phyloP scores from a whole-genome alignment of 2,113 vertebrate genomes.

The Acanthochromis polyacanthus region DNA sequence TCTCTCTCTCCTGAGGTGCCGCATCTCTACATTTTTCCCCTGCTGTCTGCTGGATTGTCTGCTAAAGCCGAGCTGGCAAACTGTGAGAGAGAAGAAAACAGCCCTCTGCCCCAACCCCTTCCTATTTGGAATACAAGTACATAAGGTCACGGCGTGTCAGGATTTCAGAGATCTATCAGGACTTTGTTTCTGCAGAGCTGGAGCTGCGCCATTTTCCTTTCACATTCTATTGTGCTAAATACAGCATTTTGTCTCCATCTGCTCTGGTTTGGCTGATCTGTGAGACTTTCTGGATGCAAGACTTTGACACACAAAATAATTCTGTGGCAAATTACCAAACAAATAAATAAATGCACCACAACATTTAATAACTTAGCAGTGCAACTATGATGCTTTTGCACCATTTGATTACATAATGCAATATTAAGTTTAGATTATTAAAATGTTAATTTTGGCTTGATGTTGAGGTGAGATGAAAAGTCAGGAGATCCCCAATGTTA shows the following conservation, averaged over 20 bases:
- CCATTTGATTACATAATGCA: too few relatives aligned
- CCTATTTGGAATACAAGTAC: constrained; percentile 26
- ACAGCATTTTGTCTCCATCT: constrained; percentile 29
- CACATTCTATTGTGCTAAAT: constrained; percentile 2
- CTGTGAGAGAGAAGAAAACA: constrained; percentile 11
- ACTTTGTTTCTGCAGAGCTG: constrained; percentile 24
- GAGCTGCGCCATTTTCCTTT: constrained; percentile 21
- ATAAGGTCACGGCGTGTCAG: constrained; percentile 35
- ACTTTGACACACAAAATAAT: not conserved
- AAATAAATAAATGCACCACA: not conserved
- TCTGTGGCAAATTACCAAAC: not conserved
- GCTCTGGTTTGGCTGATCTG: constrained; percentile 5
- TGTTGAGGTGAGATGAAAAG: too few relatives aligned
- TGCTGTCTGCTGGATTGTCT: constrained; percentile 49
- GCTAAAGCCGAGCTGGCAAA: constrained; percentile 39
- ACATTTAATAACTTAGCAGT: too few relatives aligned
- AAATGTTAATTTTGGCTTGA: too few relatives aligned
- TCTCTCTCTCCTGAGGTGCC: constrained; percentile 58
- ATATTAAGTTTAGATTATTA: too few relatives aligned
- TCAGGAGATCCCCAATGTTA: too few relatives aligned
- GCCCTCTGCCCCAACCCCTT: not conserved
- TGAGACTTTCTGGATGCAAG: not conserved
- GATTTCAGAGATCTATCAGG: constrained; percentile 37
- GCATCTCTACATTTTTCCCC: constrained; percentile 47
- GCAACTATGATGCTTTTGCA: too few relatives aligned